Evolutionary conservation across 2,888 invertebrate genomes (phyloP).

Genomic region (Chironomus riparius): DNA sequence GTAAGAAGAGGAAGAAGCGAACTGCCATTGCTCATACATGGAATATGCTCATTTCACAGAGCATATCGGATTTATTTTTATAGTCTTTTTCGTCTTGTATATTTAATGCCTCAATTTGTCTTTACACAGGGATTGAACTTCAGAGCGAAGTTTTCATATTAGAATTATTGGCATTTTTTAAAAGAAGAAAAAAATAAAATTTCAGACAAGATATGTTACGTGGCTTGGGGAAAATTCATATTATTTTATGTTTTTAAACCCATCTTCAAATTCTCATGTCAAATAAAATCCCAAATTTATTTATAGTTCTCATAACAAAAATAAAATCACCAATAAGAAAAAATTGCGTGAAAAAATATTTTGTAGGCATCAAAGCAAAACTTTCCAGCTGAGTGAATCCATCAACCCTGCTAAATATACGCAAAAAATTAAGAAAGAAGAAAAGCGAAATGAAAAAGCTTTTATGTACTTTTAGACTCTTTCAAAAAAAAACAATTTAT

Average conservation of each 20-base stretch:
- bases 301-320: neutral
- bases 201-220: no score
- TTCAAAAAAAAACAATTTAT: neutral
- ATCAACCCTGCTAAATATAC: conserved; percentile 10
- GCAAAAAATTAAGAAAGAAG: neutral
- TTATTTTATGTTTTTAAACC: no score
- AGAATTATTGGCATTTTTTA: no score
- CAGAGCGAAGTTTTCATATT: no score
- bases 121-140: no score
- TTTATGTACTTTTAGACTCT: no score
- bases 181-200: no score
- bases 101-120: neutral
- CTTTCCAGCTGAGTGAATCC: neutral
- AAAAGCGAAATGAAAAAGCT: neutral
- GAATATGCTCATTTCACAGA: neutral
- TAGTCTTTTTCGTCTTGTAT: neutral
- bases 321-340: neutral
- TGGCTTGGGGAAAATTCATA: no score
- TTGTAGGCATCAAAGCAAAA: neutral
- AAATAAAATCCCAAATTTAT: no score
- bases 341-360: neutral
- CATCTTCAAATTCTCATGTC: no score
- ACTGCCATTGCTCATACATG: neutral
- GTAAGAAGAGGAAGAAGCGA: conserved; percentile 11
- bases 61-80: neutral